A percentile compares a stretch with the other conserved stretches of the same genome.
Conservation (phyloP, 2,113 vertebrate species). For the Zosterops borbonicus region DNA sequence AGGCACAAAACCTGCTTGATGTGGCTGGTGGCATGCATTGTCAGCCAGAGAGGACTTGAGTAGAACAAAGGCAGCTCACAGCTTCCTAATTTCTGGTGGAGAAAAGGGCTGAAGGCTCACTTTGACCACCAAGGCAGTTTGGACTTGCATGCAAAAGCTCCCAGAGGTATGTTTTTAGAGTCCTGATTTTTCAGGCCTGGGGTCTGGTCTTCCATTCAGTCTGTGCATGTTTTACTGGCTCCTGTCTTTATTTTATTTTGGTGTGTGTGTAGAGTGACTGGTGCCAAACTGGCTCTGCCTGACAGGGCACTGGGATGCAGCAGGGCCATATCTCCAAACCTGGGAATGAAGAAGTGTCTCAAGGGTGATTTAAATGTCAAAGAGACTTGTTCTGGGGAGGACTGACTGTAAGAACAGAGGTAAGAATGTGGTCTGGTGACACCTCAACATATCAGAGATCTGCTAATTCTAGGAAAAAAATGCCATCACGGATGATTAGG, state of each 20-base stretch:
- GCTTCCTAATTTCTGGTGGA: neutral
- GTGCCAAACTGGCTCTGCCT: neutral
- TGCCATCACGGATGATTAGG: too few relatives aligned
- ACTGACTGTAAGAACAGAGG: neutral
- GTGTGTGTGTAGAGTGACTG: fast-evolving
- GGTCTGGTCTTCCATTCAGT: neutral
- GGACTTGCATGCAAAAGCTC: neutral
- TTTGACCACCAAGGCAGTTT: fast-evolving
- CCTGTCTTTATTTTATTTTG: neutral
- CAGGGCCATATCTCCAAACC: neutral
- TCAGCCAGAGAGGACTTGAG: neutral
- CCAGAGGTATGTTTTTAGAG: fast-evolving
- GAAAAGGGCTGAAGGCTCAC: neutral
- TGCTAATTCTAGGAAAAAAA: neutral
- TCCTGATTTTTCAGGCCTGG: neutral
- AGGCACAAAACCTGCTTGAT: fast-evolving
- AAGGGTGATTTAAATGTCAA: neutral
- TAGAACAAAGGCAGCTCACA: neutral
- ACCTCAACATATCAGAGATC: fast-evolving
- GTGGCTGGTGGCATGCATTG: neutral
- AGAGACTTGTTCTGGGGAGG: neutral
- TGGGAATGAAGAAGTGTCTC: neutral
- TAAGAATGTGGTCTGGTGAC: neutral
- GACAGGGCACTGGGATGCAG: neutral
- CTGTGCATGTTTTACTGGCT: neutral